Evolutionary conservation across 1,140 invertebrate species (phyloP).

Genomic region (Lepidurus arcticus): DNA sequence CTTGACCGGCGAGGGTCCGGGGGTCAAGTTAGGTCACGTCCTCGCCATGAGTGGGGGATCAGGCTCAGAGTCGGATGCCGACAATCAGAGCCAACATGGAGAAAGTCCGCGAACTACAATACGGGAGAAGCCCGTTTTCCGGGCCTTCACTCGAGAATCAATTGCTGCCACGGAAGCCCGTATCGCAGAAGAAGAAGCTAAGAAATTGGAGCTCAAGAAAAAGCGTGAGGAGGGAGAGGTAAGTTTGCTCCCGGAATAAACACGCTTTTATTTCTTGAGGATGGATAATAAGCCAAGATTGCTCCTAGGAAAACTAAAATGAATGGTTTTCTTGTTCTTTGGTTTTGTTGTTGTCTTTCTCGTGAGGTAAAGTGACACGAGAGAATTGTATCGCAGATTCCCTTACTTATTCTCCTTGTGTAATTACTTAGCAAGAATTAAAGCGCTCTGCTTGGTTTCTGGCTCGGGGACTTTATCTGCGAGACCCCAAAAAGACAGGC

Average conservation of each 20-base stretch:
- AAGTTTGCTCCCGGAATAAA: slow-evolving; percentile 39
- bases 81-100: slow-evolving; percentile 28
- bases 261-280: no score
- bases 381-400: no score
- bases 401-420: no score
- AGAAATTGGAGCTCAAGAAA: slow-evolving; percentile 91
- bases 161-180: slow-evolving; percentile 85
- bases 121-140: slow-evolving; percentile 54
- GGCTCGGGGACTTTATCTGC: no score
- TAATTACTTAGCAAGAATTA: no score
- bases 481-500: no score
- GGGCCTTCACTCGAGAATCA: slow-evolving; percentile 95
- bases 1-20: slow-evolving; percentile 9
- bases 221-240: slow-evolving; percentile 92
- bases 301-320: no score
- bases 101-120: neutral
- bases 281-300: no score
- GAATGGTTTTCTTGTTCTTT: no score
- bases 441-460: no score
- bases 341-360: no score
- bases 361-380: no score
- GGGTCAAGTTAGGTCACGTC: slow-evolving; percentile 12
- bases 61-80: slow-evolving; percentile 27
- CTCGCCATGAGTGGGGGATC: slow-evolving; percentile 28
- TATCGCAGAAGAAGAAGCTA: slow-evolving; percentile 88